Base-by-base conservation (phyloP, 1,140 invertebrate genomes). In the Calephelis virginiensis region DNA sequence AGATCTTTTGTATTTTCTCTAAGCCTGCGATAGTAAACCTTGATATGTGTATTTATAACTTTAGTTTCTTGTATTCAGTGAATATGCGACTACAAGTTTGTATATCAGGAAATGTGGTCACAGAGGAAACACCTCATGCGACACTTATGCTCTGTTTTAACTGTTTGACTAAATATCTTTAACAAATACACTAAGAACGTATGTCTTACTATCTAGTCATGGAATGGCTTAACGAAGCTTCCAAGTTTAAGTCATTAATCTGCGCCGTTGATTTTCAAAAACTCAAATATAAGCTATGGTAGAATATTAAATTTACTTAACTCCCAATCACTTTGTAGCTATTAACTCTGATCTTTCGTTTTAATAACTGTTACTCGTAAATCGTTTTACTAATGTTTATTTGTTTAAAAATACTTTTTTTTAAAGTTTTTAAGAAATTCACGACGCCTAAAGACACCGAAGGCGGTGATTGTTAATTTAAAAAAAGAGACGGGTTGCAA, bases 241-340 rank as follows among this genome's bases (percentile, higher is more conserved):
- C 53, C 11, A 56, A 38, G 53, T 28, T 56, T 56, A 28, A 56
- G 28, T 56, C 53, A 56, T 56, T 38, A 56, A 56, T 56, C 53
- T 56, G 53, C 28, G 7, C 11, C 14, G 53, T 28, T 56, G 14
- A 56, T 56, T 56, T 56, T 28, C 53, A 12, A 56, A 17, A 17
- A 6, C 12, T 12, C 14, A 56, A 56, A 56, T 28, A 11, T 56
- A 0, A 11, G 28, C 17, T 0, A 28, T 3, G 28, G 2, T 28
- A 28, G 28, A 28, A 28, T 1, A 28, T 28, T 28, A 28, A 28
- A 28, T 28, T 2, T 28, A 28, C 28, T 28, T 28, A 3, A 3
- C 5, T 28, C 2, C 28, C 5, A 28, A 28, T 28, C 0, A 28
- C 5, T 17, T 28, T 28, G 28, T 28, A 28, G 28, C 3, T 28